Evolutionary conservation across 1,140 invertebrate genomes (phyloP).

Genomic region (Trypoxylus dichotomus): DNA sequence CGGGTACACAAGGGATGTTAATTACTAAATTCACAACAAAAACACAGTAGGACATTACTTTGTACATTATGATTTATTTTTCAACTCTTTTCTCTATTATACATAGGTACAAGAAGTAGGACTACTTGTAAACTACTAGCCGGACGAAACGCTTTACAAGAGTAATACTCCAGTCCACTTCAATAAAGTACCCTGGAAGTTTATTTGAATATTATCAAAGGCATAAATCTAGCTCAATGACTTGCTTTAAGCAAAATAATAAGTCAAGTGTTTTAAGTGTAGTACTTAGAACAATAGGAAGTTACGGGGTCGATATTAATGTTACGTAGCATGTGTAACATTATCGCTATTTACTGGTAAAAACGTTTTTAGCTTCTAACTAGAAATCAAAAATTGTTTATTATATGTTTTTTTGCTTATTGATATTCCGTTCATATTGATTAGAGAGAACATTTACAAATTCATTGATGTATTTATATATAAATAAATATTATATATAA

Average conservation of each 20-base stretch:
- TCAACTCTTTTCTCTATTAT: slow-evolving; percentile 18
- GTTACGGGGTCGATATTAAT: too few relatives aligned
- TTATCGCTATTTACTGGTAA: too few relatives aligned
- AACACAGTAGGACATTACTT: slow-evolving; percentile 26
- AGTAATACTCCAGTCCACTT: slow-evolving; percentile 21
- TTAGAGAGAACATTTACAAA: too few relatives aligned
- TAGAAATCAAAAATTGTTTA: too few relatives aligned
- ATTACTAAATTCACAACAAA: slow-evolving; percentile 30
- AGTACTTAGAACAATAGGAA: neutral
- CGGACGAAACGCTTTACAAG: neutral
- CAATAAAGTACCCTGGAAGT: neutral
- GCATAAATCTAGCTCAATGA: slow-evolving; percentile 1
- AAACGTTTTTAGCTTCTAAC: too few relatives aligned
- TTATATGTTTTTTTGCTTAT: too few relatives aligned
- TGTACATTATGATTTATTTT: slow-evolving; percentile 29
- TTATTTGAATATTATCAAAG: slow-evolving; percentile 24
- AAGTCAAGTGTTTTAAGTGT: neutral
- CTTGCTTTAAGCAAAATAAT: neutral
- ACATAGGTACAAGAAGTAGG: neutral
- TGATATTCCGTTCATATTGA: too few relatives aligned
- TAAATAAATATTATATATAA: too few relatives aligned
- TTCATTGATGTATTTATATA: too few relatives aligned
- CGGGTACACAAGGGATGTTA: slow-evolving; percentile 28
- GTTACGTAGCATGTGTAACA: too few relatives aligned
- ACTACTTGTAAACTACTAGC: slow-evolving; percentile 6